These are phyloP conservation scores for Platysternon megacephalum DNA, from an alignment of 2,113 vertebrate species.

Conservation along the genomic window DNA sequence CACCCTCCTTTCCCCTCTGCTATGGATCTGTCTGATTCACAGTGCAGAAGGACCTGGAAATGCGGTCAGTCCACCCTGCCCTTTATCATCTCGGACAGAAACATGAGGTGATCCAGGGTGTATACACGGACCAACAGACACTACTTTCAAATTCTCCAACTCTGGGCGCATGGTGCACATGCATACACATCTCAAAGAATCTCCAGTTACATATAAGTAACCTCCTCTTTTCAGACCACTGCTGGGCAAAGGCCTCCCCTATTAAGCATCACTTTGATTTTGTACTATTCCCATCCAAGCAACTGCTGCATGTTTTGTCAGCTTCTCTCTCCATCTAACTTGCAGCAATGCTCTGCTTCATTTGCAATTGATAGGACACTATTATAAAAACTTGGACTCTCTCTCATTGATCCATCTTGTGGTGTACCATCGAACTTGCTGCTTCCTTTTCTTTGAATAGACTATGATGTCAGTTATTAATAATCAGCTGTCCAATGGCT, in stretches of 20 bases:
- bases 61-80: not conserved
- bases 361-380: not conserved
- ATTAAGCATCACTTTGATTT: too few relatives aligned
- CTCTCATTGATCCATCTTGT: not conserved
- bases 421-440: not conserved
- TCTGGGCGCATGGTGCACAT: too few relatives aligned
- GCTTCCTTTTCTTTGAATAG: not conserved
- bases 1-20: not conserved
- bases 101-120: not conserved
- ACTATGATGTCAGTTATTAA: not conserved
- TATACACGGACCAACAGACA: not conserved
- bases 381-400: not conserved
- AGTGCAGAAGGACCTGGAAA: not conserved
- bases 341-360: not conserved
- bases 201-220: not conserved
- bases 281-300: not conserved
- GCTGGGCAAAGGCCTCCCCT: too few relatives aligned
- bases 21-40: not conserved
- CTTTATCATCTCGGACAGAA: not conserved
- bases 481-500: not conserved
- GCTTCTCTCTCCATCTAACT: not conserved
- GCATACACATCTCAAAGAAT: not conserved
- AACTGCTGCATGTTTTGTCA: not conserved
- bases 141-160: not conserved
- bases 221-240: too few relatives aligned